phyloP scores from a whole-genome alignment of 2,797 vertebrate genomes.

The Pangasius larnaudii region DNA sequence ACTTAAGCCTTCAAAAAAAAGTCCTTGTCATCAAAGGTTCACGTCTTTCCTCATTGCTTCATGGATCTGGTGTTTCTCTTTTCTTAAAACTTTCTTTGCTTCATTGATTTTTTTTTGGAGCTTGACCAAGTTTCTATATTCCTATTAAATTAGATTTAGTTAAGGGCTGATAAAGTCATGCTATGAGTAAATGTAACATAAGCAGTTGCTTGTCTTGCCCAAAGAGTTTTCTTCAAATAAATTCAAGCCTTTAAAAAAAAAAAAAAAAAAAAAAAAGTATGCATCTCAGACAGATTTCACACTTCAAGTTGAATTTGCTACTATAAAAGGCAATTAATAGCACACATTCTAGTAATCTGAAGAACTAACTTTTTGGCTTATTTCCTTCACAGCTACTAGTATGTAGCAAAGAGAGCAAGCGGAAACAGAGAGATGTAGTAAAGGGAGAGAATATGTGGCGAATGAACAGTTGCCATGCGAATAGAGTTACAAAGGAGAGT shows the following conservation, averaged over 20 bases:
- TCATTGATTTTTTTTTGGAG: slow-evolving; percentile 67
- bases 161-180: slow-evolving; percentile 14
- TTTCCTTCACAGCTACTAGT: neutral
- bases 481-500: slow-evolving; percentile 64
- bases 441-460: slow-evolving; percentile 37
- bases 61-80: slow-evolving; percentile 71
- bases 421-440: slow-evolving; percentile 28
- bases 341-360: neutral
- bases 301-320: neutral
- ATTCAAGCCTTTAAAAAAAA: neutral
- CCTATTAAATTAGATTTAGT: neutral
- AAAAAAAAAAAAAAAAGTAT: neutral
- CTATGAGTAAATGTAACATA: neutral
- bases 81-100: slow-evolving; percentile 59
- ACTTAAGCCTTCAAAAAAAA: slow-evolving; percentile 74
- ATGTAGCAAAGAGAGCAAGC: slow-evolving; percentile 15
- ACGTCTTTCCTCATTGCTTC: slow-evolving; percentile 67
- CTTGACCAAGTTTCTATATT: slow-evolving; percentile 66
- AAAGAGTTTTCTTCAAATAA: neutral
- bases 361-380: neutral
- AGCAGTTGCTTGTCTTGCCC: slow-evolving; percentile 7
- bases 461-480: slow-evolving; percentile 71
- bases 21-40: slow-evolving; percentile 59
- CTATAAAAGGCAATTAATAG: slow-evolving; percentile 8
- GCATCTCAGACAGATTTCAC: slow-evolving; percentile 7